Evolutionary conservation across 2,888 invertebrate genomes (phyloP).

Genomic region (Trachelus iudaicus): DNA sequence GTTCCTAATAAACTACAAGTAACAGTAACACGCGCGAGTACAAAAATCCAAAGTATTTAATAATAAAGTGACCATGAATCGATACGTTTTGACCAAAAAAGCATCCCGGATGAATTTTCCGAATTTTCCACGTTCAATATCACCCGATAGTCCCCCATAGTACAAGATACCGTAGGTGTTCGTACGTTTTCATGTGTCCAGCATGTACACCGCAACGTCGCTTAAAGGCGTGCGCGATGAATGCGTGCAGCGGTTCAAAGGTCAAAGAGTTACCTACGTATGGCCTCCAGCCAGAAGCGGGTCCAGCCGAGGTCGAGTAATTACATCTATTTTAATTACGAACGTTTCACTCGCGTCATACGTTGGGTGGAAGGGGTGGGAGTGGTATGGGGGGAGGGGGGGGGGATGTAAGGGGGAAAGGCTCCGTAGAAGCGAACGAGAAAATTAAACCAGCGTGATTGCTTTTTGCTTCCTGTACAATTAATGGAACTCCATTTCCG

Average conservation of each 20-base stretch:
- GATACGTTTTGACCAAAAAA: not conserved
- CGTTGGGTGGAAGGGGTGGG: not conserved
- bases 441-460: not conserved
- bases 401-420: slow-evolving; percentile 14
- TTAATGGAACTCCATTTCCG: slow-evolving; percentile 6
- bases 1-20: not conserved
- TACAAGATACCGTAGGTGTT: not conserved
- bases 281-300: not conserved
- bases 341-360: slow-evolving; percentile 26
- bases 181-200: not conserved
- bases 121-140: not conserved
- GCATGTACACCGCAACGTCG: too few species aligned
- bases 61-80: not conserved
- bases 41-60: not conserved
- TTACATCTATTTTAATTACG: slow-evolving; percentile 44
- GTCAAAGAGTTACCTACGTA: not conserved
- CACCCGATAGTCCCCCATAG: not conserved
- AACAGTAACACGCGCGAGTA: not conserved
- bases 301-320: slow-evolving; percentile 11
- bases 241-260: not conserved
- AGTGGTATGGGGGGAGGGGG: not conserved
- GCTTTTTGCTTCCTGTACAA: not conserved
- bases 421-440: slow-evolving; percentile 22
- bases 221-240: not conserved
- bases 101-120: too few species aligned